Conservation (phyloP, 2,888 invertebrate genomes). For the Chironomus riparius region DNA sequence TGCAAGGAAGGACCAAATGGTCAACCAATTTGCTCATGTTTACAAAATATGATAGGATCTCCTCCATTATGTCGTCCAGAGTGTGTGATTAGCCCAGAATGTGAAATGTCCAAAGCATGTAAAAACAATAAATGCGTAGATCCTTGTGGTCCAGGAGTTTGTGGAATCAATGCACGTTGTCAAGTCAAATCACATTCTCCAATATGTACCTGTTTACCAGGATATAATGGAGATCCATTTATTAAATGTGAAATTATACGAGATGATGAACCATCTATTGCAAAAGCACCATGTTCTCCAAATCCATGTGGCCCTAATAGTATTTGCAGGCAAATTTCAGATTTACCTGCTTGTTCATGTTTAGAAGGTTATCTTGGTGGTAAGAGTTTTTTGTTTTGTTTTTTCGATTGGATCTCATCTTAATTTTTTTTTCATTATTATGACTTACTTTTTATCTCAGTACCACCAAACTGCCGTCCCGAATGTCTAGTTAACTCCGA, state of each 20-base stretch:
- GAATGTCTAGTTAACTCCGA: conserved; percentile 79
- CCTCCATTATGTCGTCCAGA: conserved; percentile 67
- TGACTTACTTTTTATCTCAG: conserved; percentile 30
- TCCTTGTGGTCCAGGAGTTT: conserved; percentile 58
- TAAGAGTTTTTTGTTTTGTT: conserved; percentile 38
- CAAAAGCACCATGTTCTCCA: conserved; percentile 55
- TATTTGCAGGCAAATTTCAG: conserved; percentile 56
- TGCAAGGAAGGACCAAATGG: conserved; percentile 49
- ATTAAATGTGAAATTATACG: conserved; percentile 41
- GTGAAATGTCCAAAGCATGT: conserved; percentile 56
- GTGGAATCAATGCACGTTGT: conserved; percentile 62
- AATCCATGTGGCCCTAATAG: conserved; percentile 78
- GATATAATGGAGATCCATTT: conserved; percentile 68
- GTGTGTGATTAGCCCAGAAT: conserved; percentile 64
- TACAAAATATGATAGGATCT: conserved; percentile 55
- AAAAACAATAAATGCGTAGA: conserved; percentile 63
- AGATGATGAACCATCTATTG: conserved; percentile 46
- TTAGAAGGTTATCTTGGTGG: too few relatives aligned
- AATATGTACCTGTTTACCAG: conserved; percentile 67
- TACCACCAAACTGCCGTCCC: conserved; percentile 72
- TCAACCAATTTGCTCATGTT: conserved; percentile 59
- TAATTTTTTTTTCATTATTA: conserved; percentile 41
- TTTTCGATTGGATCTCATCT: conserved; percentile 34
- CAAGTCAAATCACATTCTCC: conserved; percentile 63
- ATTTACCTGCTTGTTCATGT: conserved; percentile 53